Evolutionary conservation across 2,888 invertebrate genomes (phyloP), one percentile per base, ranked within the genome.

Genomic region (Heliothis peltigera): DNA sequence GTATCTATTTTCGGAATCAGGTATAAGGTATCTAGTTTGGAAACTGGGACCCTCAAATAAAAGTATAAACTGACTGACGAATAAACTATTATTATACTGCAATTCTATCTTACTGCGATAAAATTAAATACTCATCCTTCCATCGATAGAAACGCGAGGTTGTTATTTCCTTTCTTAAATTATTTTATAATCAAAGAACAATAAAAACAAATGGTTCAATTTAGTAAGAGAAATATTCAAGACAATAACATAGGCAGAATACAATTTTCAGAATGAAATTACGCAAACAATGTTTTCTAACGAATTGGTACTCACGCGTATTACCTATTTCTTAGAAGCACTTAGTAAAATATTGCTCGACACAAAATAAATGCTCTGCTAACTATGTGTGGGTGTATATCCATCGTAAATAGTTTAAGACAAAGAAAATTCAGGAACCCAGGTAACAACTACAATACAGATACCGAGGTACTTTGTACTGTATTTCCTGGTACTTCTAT

Each of bases 211-310:
- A 44, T 10, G 15, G 4, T 51, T 22, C n/a, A 12, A 51, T 63
- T 32, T 6, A 8, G 4, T 12, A 7, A 48, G 15, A 39, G 1
- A 64, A 0, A 5, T 46, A n/a, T 46, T 17, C 2, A 12, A 42
- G n/a, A 25, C 15, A 19, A 47, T 25, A 28, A 2, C 57, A 25
- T 28, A 21, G 8, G 3, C 8, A 2, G n/a, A 22, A 32, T 35
- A 10, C 22, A 10, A 35, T 48, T 32, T 51, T 44, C 22, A 69
- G 1, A 21, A 12, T 39, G 2, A 49, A 39, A 6, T 21, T 39
- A 39, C 39, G 49, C 43, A 68, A 60, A 51, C 21, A 51, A 22
- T 44, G 18, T 69, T 43, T 25, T 28, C 25, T 43, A 44, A 51
- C 25, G 17, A 44, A 35, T 46, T 48, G 17, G n/a, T 52, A 35